Conservation (phyloP, 2,113 vertebrate genomes). For the Toxotes chatareus region DNA sequence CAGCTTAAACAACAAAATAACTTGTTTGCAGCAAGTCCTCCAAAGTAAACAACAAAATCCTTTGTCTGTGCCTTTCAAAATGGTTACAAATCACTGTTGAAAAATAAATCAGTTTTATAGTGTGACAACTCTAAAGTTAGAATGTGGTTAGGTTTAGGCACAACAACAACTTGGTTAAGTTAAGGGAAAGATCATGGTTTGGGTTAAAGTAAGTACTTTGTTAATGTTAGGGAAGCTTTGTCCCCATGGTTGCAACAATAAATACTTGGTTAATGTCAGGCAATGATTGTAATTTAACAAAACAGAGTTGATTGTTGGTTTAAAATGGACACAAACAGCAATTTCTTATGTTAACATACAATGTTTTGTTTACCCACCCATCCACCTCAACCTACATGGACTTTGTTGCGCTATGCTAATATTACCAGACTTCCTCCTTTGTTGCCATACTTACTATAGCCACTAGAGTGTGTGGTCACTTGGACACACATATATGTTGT, state of each 20-base stretch:
- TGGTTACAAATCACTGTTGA: background rate
- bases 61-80: background rate
- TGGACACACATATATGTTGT: background rate
- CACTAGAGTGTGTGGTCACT: background rate
- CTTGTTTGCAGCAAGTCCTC: background rate
- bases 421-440: constrained; percentile 4
- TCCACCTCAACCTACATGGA: background rate
- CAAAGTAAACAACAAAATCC: background rate
- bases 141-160: background rate
- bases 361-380: background rate
- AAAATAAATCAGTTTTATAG: too few relatives aligned
- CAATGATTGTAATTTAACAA: background rate
- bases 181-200: background rate
- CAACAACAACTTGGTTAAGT: background rate
- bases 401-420: background rate
- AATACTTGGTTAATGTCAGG: background rate
- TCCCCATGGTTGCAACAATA: background rate
- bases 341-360: background rate
- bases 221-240: background rate
- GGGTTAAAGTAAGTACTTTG: background rate
- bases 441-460: background rate
- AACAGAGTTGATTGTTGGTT: background rate
- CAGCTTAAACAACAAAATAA: constrained; percentile 2
- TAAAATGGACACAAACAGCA: background rate
- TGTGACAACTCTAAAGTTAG: background rate